Evolutionary conservation across 2,888 invertebrate species (phyloP), one percentile per base, ranked within the genome.

Genomic region (Brachyptera putata): DNA sequence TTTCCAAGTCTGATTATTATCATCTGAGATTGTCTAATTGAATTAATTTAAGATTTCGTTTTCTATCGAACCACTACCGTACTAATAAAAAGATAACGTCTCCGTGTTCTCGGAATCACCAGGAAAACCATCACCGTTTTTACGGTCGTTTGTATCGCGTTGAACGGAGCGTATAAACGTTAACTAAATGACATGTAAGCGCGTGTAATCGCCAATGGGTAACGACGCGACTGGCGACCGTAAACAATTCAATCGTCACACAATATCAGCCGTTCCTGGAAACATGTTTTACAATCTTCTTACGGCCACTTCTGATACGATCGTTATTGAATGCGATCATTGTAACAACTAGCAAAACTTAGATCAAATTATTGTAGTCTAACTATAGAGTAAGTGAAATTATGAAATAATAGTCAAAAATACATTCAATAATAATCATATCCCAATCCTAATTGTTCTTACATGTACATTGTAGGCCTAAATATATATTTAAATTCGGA

Each of bases 131-230:
- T 14, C 41, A 18, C 16, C 16, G 18, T 3, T 41, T 41, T 41
- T 18, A 3, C n/a, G n/a, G n/a, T n/a, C n/a, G n/a, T n/a, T n/a
- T 41, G 18, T 41, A 5, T 41, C 41, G 21, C 16, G 41, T 18
- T 41, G 41, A 41, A 41, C 30, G 49, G n/a, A 50, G 30, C 49
- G 49, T 50, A 16, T 50, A 50, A 50, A 50, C 49, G 49, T 24
- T n/a, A 9, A 13, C 49, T 50, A 50, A 50, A 50, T 50, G 49
- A 50, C 30, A 50, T 26, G 49, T 50, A n/a, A 50, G 49, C 26
- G 49, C 3, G 25, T 22, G n/a, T 24, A 50, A 18, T 13, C 16
- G 26, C 30, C 49, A n/a, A 14, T 25, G 49, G 49, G 49, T n/a
- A 26, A 26, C 30, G 41, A 41, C 21, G 16, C 41, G 18, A 18